These are phyloP conservation scores for Hiodon tergisus DNA, from an alignment of 2,113 vertebrate genomes.

Conservation along the genomic window DNA sequence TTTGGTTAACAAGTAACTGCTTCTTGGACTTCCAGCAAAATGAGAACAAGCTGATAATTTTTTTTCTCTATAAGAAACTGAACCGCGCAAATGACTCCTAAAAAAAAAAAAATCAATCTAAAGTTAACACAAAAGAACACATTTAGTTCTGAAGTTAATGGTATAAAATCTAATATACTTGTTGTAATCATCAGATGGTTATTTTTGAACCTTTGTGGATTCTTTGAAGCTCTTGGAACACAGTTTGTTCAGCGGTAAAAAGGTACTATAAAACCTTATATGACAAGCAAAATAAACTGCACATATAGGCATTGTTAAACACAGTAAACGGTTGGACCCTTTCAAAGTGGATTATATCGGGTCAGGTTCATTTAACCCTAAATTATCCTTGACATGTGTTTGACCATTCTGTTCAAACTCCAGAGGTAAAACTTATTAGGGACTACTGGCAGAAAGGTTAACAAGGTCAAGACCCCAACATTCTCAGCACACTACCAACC, in stretches of 20 bases:
- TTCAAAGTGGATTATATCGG: slow-evolving; percentile 74
- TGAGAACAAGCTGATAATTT: too few relatives aligned
- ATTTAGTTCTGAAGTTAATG: slow-evolving; percentile 5
- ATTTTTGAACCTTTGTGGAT: slow-evolving; percentile 25
- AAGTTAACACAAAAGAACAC: background rate
- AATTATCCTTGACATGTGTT: slow-evolving; percentile 78
- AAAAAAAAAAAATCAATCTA: background rate
- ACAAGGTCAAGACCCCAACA: slow-evolving; percentile 55
- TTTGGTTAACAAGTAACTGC: too few relatives aligned
- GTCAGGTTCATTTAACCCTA: slow-evolving; percentile 71
- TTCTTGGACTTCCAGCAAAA: too few relatives aligned
- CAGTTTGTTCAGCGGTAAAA: slow-evolving; percentile 57
- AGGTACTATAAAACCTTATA: slow-evolving; percentile 54
- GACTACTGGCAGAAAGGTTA: slow-evolving; percentile 55
- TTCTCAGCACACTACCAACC: slow-evolving; percentile 38
- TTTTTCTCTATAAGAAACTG: too few relatives aligned
- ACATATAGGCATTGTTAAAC: slow-evolving; percentile 55
- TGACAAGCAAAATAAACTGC: slow-evolving; percentile 47
- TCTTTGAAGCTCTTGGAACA: slow-evolving; percentile 47
- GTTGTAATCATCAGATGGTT: background rate
- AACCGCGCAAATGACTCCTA: background rate
- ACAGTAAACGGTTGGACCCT: slow-evolving; percentile 70
- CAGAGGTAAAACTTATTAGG: slow-evolving; percentile 65
- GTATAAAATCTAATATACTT: background rate
- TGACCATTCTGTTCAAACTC: slow-evolving; percentile 68